Base-by-base conservation (phyloP, 2,888 invertebrate genomes). In the Leptothorax acervorum region DNA sequence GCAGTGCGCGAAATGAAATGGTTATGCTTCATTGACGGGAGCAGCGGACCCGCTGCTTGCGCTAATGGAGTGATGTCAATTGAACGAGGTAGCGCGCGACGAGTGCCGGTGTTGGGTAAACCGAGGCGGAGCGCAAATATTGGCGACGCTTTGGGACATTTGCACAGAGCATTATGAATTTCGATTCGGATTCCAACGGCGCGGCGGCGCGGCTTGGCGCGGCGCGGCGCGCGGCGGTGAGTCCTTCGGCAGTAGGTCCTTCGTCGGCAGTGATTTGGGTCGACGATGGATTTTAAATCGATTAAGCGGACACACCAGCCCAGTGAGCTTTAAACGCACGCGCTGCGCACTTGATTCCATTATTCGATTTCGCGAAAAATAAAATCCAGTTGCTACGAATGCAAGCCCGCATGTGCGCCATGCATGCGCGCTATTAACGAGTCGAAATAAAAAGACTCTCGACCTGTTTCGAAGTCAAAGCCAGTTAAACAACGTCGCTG, bases 251-350 rank as follows among this genome's bases (percentile, higher is more conserved):
- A 55, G 73, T 71, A 53, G 31, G 31, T 60, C 15, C 31, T 57
- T 60, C n/a, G 31, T 31, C 51, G 12, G 28, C 75, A 35, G 57
- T 83, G 82, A 89, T 88, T 83, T 82, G 85, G 86, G 62, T 79
- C 83, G 66, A 57, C 78, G 88, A 66, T 83, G 84, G 84, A 89
- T 88, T 87, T 87, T 85, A 74, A 87, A 87, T 83, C 86, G 84
- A 84, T 88, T 87, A 85, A 85, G 74, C 85, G 83, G 4, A 12
- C 23, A n/a, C 68, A 57, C 57, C 66, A 62, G 35, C 76, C 66
- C 51, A 65, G 71, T 66, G 60, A 62, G 53, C 74, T 82, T 74
- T 84, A 70, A 84, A 79, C 82, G 86, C 81, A 78, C 60, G 48
- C 75, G 6, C 28, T 1, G 65, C 39, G 3, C 53, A 42, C 76